A percentile compares a stretch with the other conserved stretches of the same genome.
Conservation (phyloP, 30 jellyfish, hydroid and myxozoan genomes). For the Turritopsis dohrnii region DNA sequence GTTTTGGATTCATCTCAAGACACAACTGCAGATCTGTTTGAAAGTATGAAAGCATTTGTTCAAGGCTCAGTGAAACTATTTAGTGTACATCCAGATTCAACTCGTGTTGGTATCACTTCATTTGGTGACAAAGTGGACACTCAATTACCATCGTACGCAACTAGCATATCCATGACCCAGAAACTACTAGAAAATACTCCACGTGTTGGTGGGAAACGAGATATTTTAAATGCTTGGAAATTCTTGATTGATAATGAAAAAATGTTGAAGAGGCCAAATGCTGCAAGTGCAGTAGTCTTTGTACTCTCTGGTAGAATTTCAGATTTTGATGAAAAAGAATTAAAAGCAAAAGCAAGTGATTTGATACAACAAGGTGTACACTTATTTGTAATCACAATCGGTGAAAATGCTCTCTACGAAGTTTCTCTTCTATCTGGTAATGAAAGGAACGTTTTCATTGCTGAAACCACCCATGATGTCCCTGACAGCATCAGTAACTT, state of each 20-base stretch:
- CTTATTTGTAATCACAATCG: not conserved
- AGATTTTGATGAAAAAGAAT: not conserved
- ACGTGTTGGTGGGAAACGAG: slow-evolving; percentile 13
- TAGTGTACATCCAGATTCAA: slow-evolving; percentile 15
- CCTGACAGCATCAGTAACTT: not conserved
- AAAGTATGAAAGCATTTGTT: slow-evolving; percentile 40
- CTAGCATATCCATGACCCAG: not conserved
- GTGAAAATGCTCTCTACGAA: not conserved
- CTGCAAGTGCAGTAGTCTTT: slow-evolving; percentile 40
- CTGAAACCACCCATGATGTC: not conserved
- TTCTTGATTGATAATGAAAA: not conserved
- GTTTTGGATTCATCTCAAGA: slow-evolving; percentile 38
- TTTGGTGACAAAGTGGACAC: slow-evolving; percentile 35
- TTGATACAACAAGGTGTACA: not conserved
- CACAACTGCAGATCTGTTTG: slow-evolving; percentile 20
- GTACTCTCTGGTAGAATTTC: slow-evolving; percentile 60
- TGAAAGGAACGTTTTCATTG: not conserved
- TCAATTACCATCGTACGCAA: not conserved
- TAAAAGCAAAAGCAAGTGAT: not conserved
- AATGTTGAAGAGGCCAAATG: not conserved
- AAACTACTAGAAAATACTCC: not conserved
- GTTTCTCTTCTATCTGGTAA: not conserved
- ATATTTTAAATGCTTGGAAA: not conserved
- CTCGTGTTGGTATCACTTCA: slow-evolving; percentile 28
- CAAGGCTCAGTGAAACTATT: slow-evolving; percentile 34